Conservation (phyloP, 2,113 vertebrate genomes). For the Chelonoidis abingdonii region DNA sequence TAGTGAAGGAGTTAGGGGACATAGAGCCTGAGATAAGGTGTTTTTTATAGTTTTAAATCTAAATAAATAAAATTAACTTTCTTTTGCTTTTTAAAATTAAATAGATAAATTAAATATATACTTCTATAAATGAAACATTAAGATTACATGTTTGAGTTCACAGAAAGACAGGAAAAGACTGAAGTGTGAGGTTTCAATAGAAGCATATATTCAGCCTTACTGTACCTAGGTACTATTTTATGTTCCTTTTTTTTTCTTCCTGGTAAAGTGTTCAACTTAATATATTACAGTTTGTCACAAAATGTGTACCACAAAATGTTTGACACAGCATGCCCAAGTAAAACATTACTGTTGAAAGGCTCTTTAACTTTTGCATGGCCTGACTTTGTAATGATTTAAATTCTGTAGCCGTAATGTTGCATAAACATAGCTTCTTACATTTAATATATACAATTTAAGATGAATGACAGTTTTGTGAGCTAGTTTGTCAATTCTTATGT, state of each 20-base stretch:
- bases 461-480: conserved; percentile 19
- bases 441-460: background rate
- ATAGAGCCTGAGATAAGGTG: background rate
- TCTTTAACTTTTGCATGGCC: background rate
- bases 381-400: background rate
- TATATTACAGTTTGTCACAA: background rate
- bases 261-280: background rate
- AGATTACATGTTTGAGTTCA: background rate
- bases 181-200: background rate
- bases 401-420: background rate
- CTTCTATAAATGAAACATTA: background rate
- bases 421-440: background rate
- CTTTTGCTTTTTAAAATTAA: background rate
- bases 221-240: background rate
- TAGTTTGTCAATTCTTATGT: background rate
- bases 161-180: background rate
- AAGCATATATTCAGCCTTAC: background rate
- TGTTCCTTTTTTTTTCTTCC: background rate
- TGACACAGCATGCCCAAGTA: background rate
- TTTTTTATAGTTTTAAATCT: background rate
- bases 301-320: background rate
- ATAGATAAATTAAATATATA: background rate
- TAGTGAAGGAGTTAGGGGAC: background rate
- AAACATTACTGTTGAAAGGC: background rate
- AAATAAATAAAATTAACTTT: background rate